phyloP scores from a whole-genome alignment of 2,797 vertebrate genomes.

The Benthosema pterotum region DNA sequence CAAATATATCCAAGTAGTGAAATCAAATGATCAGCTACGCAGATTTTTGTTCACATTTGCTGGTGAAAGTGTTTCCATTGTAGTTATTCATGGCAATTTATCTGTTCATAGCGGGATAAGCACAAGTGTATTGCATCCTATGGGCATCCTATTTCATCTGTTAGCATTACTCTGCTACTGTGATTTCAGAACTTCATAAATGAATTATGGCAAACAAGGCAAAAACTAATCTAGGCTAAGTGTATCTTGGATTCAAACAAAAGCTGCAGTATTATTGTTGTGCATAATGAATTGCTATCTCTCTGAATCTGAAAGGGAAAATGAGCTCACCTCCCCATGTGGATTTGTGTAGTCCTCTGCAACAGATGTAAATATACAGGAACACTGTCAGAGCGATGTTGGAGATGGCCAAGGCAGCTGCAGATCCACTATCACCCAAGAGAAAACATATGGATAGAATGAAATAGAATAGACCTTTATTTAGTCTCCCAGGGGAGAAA shows the following conservation, averaged over 20 bases:
- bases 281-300: background rate
- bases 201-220: background rate
- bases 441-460: too few species aligned
- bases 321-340: conserved; percentile 88
- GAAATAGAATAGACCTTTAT: too few species aligned
- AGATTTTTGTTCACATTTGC: too few species aligned
- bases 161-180: too few species aligned
- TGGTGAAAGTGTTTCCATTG: too few species aligned
- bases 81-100: too few species aligned
- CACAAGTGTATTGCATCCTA: background rate
- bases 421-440: conserved; percentile 84
- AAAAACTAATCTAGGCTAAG: background rate
- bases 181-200: background rate
- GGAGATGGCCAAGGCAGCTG: conserved; percentile 88
- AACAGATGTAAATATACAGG: conserved; percentile 82
- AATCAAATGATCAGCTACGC: too few species aligned
- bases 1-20: too few species aligned
- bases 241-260: too few species aligned
- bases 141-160: too few species aligned
- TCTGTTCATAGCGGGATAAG: background rate
- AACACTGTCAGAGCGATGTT: conserved; percentile 83
- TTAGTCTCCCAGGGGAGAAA: too few species aligned
- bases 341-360: conserved; percentile 83
- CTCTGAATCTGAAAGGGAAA: background rate
- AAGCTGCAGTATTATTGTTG: too few species aligned